Conservation (phyloP, 1,140 invertebrate genomes). For the Camponotus floridanus region DNA sequence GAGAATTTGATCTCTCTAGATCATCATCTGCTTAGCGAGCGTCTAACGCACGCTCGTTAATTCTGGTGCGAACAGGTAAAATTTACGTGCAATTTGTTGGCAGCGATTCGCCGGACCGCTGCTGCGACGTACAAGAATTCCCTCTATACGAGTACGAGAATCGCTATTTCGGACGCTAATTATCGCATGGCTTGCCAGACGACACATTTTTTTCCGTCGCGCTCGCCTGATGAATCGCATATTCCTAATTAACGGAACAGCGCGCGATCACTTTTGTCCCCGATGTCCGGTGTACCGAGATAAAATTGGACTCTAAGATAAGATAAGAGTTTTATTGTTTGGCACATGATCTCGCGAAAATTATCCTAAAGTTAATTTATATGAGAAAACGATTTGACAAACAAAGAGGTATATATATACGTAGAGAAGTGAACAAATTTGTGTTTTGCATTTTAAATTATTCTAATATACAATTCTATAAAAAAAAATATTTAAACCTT, state of each 20-base stretch:
- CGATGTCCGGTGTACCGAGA: not conserved
- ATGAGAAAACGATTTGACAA: not conserved
- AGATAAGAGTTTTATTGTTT: conserved; percentile 2
- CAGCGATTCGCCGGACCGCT: conserved; percentile 61
- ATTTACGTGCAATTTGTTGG: conserved; percentile 75
- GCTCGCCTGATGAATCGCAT: conserved; percentile 49
- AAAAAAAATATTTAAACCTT: not conserved
- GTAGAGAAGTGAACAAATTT: not conserved
- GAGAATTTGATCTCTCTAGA: conserved; percentile 44
- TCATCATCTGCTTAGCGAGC: conserved; percentile 54
- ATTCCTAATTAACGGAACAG: conserved; percentile 61
- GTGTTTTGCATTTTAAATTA: conserved; percentile 2
- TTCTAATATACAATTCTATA: not conserved
- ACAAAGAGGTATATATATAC: not conserved
- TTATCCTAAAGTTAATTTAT: conserved; percentile 9
- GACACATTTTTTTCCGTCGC: conserved; percentile 13
- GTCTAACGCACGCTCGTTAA: conserved; percentile 62
- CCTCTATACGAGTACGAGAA: conserved; percentile 31
- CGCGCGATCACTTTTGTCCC: conserved; percentile 38
- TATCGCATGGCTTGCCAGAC: conserved; percentile 60
- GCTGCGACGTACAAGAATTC: conserved; percentile 3
- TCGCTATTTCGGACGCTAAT: conserved; percentile 65
- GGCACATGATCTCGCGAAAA: not conserved
- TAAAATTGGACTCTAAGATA: not conserved
- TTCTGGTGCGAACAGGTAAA: conserved; percentile 74